These are phyloP conservation scores for Cryptocheilus praepositus DNA, from an alignment of 2,888 invertebrate genomes.

Conservation along the genomic window DNA sequence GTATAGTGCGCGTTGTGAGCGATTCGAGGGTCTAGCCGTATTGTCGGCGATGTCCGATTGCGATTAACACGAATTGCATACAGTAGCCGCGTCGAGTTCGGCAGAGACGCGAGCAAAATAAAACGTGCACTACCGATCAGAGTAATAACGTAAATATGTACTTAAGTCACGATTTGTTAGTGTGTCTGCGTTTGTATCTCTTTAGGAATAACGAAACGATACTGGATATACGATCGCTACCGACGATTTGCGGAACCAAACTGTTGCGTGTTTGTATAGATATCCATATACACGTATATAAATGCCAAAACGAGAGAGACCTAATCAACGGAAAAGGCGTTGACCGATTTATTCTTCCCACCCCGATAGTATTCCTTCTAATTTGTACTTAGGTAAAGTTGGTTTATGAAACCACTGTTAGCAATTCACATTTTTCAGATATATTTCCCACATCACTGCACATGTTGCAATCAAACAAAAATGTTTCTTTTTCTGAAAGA, in stretches of 20 bases:
- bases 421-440: no score
- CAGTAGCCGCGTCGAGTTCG: slow-evolving; percentile 47
- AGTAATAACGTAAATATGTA: slow-evolving; percentile 44
- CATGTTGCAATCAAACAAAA: no score
- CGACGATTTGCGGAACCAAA: slow-evolving; percentile 65
- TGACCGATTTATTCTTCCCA: slow-evolving; percentile 29
- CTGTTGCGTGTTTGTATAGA: slow-evolving; percentile 71
- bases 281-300: slow-evolving; percentile 63
- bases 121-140: slow-evolving; percentile 17
- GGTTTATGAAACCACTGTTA: no score
- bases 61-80: slow-evolving; percentile 43
- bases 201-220: slow-evolving; percentile 59
- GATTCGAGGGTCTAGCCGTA: slow-evolving; percentile 14
- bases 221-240: slow-evolving; percentile 61
- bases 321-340: slow-evolving; percentile 45
- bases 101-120: slow-evolving; percentile 21
- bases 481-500: no score
- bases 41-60: neutral
- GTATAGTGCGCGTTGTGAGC: slow-evolving; percentile 2
- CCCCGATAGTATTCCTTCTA: no score
- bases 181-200: slow-evolving; percentile 64
- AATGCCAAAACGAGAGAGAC: slow-evolving; percentile 65
- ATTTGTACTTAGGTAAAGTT: no score
- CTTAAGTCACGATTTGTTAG: slow-evolving; percentile 47
- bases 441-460: no score